Conservation (phyloP, 2,113 vertebrate genomes). For the Rhipidura dahli region DNA sequence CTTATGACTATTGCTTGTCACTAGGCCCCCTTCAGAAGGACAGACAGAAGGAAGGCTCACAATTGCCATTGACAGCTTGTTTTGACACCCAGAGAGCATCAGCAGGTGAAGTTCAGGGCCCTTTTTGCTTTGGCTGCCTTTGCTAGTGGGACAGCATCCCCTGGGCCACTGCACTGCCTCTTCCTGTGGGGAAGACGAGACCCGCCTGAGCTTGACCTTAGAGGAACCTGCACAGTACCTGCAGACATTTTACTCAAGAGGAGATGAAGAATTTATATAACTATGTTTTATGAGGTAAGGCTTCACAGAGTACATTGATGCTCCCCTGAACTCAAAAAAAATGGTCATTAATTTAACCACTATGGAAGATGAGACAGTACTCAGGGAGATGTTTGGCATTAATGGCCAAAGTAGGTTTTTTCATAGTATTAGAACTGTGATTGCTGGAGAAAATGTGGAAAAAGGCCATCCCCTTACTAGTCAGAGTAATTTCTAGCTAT, state of each 20-base stretch:
- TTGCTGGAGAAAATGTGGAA: background rate
- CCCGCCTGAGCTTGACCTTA: background rate
- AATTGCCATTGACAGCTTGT: background rate
- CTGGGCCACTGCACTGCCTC: background rate
- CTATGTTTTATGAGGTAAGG: background rate
- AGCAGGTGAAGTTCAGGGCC: background rate
- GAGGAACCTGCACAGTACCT: background rate
- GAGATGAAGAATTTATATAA: background rate
- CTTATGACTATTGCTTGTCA: fast-evolving
- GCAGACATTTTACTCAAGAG: background rate
- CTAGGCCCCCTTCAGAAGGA: background rate
- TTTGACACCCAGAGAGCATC: background rate
- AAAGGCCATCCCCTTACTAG: background rate
- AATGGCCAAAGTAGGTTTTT: background rate
- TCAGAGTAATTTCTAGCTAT: background rate
- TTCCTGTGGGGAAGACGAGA: background rate
- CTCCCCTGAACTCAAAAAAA: background rate
- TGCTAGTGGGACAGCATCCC: background rate
- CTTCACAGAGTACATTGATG: background rate
- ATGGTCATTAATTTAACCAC: background rate
- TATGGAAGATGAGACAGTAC: background rate
- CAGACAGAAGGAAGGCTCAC: background rate
- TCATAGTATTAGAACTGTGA: background rate
- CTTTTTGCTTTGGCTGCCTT: background rate
- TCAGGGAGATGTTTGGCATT: background rate